Evolutionary conservation across 2,113 vertebrate species (phyloP), one percentile per base, ranked within the genome.

Genomic region (Corythaixoides concolor): DNA sequence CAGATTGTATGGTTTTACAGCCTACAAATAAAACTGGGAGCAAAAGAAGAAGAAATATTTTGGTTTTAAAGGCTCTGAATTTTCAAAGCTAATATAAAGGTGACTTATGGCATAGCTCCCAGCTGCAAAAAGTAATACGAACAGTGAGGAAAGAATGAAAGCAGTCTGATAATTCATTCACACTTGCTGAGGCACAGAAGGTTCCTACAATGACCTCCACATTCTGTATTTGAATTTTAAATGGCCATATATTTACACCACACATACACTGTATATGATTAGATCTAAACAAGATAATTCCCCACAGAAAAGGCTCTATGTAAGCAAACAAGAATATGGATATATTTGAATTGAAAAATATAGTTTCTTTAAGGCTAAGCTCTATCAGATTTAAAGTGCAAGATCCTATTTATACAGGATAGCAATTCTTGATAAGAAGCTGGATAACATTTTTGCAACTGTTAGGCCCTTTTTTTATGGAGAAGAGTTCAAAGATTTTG

Each of bases 301-400:
- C 96, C 93, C 45, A 9, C 50, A 68, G 75, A 94, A 72, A 45
- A 52, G 84, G 67, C 90, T 95, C 74, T 35, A 91, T 70, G 94
- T 83, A 96, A 97, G 96, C 83, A 97, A 96, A 93, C 84, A 92
- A 95, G 78, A 75, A 88, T 85, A 77, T 76, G 91, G 97, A 96
- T 96, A 28, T 62, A 93, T 95, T 77, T 85, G 89, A 92, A 94
- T 78, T 95, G 93, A 95, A 97, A 87, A 91, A 89, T 73, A 22
- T 9, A 56, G 76, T 93, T 97, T 95, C 85, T 94, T 93, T n/a
- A 76, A 91, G 96, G 97, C 94, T 91, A 90, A 68, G 73, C 89
- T 92, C 87, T 96, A 69, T 69, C 89, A 93, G 56, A 39, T 95
- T 95, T 96, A 80, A 95, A 94, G 82, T 67, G 89, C 85, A 78